Evolutionary conservation across 2,113 vertebrate genomes (phyloP).

Genomic region (Alligator mississippiensis): DNA sequence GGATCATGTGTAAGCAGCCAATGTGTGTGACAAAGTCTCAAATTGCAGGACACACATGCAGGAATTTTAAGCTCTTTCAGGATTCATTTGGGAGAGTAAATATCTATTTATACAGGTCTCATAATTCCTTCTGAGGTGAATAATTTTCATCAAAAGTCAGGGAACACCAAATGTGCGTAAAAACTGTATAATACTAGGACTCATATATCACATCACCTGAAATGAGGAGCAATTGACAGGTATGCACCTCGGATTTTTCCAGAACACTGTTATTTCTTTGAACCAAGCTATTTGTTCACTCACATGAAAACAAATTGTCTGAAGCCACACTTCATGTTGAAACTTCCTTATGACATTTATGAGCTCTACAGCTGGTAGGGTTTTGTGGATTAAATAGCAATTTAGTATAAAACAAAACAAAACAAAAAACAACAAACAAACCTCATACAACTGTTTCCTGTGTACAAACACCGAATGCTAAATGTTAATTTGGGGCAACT

Average conservation of each 20-base stretch:
- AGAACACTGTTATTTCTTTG: background rate
- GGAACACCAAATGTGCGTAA: background rate
- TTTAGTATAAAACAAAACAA: background rate
- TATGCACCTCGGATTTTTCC: background rate
- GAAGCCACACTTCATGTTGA: background rate
- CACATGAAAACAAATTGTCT: background rate
- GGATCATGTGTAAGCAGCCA: too few species aligned
- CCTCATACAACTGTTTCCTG: background rate
- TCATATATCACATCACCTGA: background rate
- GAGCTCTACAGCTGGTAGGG: background rate
- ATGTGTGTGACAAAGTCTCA: accelerated
- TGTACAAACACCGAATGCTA: background rate
- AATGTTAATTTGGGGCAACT: slow-evolving; percentile 5
- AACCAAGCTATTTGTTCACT: slow-evolving; percentile 13
- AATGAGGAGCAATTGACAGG: background rate
- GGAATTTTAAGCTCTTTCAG: background rate
- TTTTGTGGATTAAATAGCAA: slow-evolving; percentile 9
- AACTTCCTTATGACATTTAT: slow-evolving; percentile 11
- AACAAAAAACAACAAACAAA: background rate
- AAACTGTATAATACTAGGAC: background rate
- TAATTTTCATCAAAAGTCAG: background rate
- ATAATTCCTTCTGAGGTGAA: background rate
- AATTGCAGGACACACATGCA: background rate
- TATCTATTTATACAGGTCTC: background rate
- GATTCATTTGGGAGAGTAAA: background rate